phyloP scores from a whole-genome alignment of 2,797 vertebrate genomes.

The Novumbra hubbsi region DNA sequence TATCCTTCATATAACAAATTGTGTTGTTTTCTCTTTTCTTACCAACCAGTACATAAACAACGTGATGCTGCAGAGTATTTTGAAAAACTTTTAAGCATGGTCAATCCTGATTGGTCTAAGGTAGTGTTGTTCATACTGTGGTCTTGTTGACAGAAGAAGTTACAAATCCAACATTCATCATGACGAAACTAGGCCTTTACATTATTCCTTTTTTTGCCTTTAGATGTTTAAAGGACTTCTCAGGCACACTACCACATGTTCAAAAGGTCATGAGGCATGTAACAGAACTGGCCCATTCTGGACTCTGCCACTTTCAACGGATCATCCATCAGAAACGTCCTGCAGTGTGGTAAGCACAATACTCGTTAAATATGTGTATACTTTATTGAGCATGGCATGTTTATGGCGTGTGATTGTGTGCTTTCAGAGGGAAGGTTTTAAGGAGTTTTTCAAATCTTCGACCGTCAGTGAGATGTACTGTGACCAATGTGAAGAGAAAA shows the following conservation, averaged over 20 bases:
- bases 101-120: conserved; percentile 39
- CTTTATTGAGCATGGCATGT: not conserved
- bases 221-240: conserved; percentile 61
- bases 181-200: not conserved
- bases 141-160: not conserved
- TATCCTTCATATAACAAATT: not conserved
- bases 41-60: conserved; percentile 51
- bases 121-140: conserved; percentile 34
- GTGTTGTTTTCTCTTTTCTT: not conserved
- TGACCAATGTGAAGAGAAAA: conserved; percentile 56
- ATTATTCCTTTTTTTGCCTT: conserved; percentile 12
- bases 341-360: conserved; percentile 59
- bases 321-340: not conserved
- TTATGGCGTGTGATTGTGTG: not conserved
- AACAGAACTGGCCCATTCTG: conserved; percentile 40
- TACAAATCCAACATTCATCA: not conserved
- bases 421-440: conserved; percentile 41
- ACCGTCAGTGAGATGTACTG: conserved; percentile 63
- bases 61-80: conserved; percentile 68
- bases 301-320: conserved; percentile 57
- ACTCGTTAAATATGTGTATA: not conserved
- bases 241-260: conserved; percentile 47
- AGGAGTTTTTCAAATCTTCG: conserved; percentile 39
- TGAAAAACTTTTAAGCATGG: conserved; percentile 60
- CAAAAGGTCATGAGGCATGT: accelerated